These are phyloP conservation scores for Orchestia grillus DNA, from an alignment of 1,140 invertebrate species.

Conservation along the genomic window DNA sequence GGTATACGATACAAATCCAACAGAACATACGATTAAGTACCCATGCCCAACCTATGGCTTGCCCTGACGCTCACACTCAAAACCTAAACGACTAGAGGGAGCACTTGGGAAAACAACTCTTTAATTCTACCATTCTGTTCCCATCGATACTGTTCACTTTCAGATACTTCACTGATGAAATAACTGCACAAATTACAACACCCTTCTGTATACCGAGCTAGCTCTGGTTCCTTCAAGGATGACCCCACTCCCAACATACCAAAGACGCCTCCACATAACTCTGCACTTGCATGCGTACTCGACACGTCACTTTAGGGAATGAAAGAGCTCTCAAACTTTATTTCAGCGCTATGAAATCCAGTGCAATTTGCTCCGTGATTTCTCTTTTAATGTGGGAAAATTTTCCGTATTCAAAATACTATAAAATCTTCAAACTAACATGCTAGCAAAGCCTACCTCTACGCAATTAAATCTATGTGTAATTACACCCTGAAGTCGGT, in stretches of 20 bases:
- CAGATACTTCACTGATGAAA: neutral
- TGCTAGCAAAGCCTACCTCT: neutral
- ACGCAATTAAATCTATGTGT: neutral
- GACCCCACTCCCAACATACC: neutral
- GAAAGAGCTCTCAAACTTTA: neutral
- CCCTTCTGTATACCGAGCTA: neutral
- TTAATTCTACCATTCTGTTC: neutral
- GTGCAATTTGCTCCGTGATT: neutral
- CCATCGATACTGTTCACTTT: neutral
- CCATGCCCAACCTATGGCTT: neutral
- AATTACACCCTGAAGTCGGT: neutral
- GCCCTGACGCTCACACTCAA: neutral
- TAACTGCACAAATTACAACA: neutral
- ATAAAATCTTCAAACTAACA: neutral
- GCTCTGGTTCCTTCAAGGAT: neutral
- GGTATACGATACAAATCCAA: neutral
- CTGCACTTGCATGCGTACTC: neutral
- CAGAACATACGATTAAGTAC: neutral
- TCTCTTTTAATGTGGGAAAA: neutral
- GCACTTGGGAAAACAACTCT: neutral
- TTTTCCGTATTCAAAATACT: neutral
- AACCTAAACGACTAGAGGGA: neutral
- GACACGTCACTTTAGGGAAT: neutral
- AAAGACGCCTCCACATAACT: neutral
- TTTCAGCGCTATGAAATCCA: neutral